These are phyloP conservation scores for Hemibagrus wyckioides DNA, from an alignment of 2,113 vertebrate genomes.

Conservation along the genomic window DNA sequence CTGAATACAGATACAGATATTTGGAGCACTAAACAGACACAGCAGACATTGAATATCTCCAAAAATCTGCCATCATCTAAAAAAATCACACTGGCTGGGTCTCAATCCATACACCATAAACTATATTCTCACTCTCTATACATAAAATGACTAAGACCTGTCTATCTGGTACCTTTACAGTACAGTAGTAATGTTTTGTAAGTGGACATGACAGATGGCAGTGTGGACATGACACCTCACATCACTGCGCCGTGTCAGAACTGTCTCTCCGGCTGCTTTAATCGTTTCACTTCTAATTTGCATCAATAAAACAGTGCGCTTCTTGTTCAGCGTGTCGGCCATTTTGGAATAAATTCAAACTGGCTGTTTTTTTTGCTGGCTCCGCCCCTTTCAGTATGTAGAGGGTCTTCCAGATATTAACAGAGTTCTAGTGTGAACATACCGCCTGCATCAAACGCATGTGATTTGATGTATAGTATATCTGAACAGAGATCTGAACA, in stretches of 20 bases:
- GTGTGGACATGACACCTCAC: no score
- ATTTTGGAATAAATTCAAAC: background rate
- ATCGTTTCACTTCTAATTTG: constrained; percentile 11
- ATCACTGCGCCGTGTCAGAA: background rate
- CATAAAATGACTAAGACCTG: background rate
- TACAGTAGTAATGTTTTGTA: background rate
- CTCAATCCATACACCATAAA: background rate
- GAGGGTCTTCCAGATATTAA: background rate
- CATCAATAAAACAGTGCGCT: background rate
- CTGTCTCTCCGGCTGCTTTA: background rate
- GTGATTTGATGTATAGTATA: background rate
- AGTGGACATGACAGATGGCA: background rate
- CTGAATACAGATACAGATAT: background rate
- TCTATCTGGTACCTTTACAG: background rate
- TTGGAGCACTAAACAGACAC: background rate
- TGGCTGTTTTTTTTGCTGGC: background rate
- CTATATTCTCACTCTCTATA: background rate
- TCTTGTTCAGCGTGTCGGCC: background rate
- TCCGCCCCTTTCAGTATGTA: background rate
- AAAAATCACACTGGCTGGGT: background rate
- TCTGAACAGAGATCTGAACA: background rate
- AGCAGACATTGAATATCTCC: background rate
- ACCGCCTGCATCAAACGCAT: background rate
- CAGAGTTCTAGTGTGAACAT: background rate
- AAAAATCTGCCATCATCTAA: background rate